Conservation (phyloP, 2,888 invertebrate genomes). For the Amphipyra tragopoginis region DNA sequence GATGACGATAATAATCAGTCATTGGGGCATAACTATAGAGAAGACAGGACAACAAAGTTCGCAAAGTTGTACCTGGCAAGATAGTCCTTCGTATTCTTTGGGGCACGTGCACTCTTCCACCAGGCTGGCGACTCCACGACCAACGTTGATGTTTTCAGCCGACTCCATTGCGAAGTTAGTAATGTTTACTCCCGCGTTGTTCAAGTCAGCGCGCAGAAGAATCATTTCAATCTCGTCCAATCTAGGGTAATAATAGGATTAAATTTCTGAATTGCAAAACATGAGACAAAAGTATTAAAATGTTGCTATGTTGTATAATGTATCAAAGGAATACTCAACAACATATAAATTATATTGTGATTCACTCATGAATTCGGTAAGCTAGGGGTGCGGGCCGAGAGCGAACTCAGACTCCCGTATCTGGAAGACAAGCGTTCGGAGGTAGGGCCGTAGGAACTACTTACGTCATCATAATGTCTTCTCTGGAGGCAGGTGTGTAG, state of each 20-base stretch:
- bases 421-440: no score
- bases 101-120: constrained; percentile 98
- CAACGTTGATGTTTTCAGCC: constrained; percentile 93
- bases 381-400: no score
- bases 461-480: constrained; percentile 98
- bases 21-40: no score
- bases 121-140: constrained; percentile 94
- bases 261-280: not conserved
- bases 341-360: no score
- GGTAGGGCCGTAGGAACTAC: constrained; percentile 47
- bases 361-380: no score
- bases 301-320: no score
- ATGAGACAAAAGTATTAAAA: not conserved
- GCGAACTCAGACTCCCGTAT: no score
- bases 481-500: constrained; percentile 92
- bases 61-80: constrained; percentile 91
- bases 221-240: constrained; percentile 96
- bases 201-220: constrained; percentile 93
- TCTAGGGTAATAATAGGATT: constrained; percentile 65
- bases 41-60: not conserved
- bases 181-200: constrained; percentile 92
- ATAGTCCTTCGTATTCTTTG: constrained; percentile 94
- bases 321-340: no score
- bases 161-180: constrained; percentile 95
- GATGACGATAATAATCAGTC: no score